A percentile compares a stretch with the other conserved stretches of the same genome.
phyloP scores from a whole-genome alignment of 2,113 vertebrate species.

The Asarcornis scutulata region DNA sequence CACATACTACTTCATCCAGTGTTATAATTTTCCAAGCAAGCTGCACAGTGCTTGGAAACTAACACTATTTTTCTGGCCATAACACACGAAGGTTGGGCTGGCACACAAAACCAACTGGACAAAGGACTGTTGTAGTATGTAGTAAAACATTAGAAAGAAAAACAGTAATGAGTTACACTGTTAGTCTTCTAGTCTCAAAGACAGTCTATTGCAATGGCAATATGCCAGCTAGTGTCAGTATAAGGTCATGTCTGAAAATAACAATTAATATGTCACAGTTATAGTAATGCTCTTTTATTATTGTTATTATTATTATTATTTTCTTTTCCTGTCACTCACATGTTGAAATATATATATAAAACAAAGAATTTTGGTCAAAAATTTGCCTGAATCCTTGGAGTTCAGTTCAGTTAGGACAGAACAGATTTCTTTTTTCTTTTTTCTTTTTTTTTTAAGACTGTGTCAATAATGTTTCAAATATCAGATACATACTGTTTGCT shows the following conservation, averaged over 20 bases:
- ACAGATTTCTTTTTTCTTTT: not conserved
- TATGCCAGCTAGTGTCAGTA: not conserved
- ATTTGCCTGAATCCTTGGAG: not conserved
- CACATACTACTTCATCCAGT: not conserved
- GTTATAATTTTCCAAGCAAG: not conserved
- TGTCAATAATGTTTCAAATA: not conserved
- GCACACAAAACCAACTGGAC: not conserved
- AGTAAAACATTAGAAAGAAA: not conserved
- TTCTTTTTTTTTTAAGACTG: not conserved
- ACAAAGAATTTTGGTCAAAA: not conserved
- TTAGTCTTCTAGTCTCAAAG: not conserved
- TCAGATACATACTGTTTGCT: not conserved
- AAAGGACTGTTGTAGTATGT: not conserved
- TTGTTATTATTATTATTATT: not conserved
- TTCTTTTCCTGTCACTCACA: not conserved
- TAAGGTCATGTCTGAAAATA: not conserved
- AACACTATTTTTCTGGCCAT: not conserved
- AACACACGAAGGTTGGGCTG: not conserved
- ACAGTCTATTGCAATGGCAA: not conserved
- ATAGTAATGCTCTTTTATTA: not conserved
- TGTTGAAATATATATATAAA: not conserved
- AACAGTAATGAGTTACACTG: not conserved
- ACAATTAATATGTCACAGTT: not conserved
- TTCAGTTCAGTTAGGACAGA: not conserved
- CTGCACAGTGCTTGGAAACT: rapidly evolving